phyloP scores from a whole-genome alignment of 2,797 vertebrate genomes.

The Morus bassanus region DNA sequence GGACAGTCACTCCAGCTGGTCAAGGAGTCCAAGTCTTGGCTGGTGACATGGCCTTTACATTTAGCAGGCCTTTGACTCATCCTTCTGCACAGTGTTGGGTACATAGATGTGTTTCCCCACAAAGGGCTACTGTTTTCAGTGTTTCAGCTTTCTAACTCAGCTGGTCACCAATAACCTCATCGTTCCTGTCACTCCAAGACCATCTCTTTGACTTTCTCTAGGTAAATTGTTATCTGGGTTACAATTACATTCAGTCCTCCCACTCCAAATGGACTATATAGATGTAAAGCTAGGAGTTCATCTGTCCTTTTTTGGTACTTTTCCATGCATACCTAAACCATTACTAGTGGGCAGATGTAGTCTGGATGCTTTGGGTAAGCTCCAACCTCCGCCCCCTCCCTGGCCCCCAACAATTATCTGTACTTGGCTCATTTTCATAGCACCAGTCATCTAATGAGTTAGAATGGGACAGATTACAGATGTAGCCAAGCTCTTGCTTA shows the following conservation, averaged over 20 bases:
- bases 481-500: not conserved
- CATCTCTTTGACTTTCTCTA: not conserved
- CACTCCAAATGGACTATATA: not conserved
- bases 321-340: not conserved
- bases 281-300: not conserved
- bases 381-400: not conserved
- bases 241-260: not conserved
- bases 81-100: not conserved
- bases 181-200: fast-evolving
- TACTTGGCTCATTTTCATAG: not conserved
- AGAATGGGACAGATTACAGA: not conserved
- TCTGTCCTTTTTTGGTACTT: not conserved
- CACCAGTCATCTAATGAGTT: not conserved
- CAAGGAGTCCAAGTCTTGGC: fast-evolving
- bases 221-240: not conserved
- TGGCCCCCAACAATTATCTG: not conserved
- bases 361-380: not conserved
- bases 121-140: not conserved
- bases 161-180: not conserved
- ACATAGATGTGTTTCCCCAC: not conserved
- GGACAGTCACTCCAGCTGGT: not conserved
- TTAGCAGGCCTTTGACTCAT: not conserved
- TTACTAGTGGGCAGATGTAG: not conserved
- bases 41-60: not conserved
- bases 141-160: not conserved